Conservation (phyloP, 2,797 vertebrate species). For the Hybognathus amarus region DNA sequence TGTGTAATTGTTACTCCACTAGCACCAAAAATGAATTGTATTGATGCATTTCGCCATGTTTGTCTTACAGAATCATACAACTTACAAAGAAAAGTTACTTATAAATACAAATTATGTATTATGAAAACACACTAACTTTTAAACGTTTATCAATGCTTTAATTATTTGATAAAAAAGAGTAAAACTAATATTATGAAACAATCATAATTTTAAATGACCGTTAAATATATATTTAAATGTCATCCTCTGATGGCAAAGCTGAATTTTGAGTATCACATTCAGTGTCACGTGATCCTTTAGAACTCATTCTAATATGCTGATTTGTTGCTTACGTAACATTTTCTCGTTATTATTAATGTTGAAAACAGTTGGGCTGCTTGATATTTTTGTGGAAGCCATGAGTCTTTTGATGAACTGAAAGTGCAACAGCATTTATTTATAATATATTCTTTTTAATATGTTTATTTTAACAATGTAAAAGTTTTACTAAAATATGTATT, state of each 20-base stretch:
- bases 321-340: not conserved
- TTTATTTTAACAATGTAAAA: no score
- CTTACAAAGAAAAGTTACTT: no score
- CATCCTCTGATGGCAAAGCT: not conserved
- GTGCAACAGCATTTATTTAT: no score
- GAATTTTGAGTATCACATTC: not conserved
- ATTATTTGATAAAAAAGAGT: not conserved
- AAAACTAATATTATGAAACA: not conserved
- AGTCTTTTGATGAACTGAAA: no score
- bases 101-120: no score
- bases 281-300: not conserved
- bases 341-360: not conserved
- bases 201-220: not conserved
- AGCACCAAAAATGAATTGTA: not conserved
- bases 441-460: no score
- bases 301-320: not conserved
- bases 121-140: no score
- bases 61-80: not conserved
- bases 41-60: not conserved
- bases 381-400: not conserved
- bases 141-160: not conserved
- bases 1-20: not conserved
- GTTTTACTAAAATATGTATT: no score
- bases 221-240: not conserved
- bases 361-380: not conserved